phyloP scores from a whole-genome alignment of 1,140 invertebrate genomes.

The Ceratina calcarata region DNA sequence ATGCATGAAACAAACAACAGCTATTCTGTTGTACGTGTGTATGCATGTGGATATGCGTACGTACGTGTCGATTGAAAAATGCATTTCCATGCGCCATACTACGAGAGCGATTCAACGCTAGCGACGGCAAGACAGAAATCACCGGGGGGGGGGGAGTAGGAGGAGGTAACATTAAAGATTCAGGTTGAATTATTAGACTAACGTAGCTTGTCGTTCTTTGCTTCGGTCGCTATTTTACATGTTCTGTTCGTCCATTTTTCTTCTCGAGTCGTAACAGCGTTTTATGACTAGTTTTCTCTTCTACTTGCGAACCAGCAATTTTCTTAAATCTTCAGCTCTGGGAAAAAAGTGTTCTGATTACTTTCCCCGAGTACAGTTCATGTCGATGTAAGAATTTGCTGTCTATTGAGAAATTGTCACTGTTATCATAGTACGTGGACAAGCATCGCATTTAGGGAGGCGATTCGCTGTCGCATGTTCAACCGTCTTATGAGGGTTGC shows the following conservation, averaged over 20 bases:
- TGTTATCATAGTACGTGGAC: too few relatives aligned
- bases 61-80: neutral
- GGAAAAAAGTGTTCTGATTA: neutral
- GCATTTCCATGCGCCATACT: neutral
- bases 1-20: neutral
- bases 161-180: constrained; percentile 15
- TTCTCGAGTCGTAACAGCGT: neutral
- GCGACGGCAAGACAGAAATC: neutral
- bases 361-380: neutral
- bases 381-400: neutral
- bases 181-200: neutral
- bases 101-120: neutral
- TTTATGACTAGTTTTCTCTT: neutral
- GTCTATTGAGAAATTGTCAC: too few relatives aligned
- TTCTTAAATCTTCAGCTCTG: neutral
- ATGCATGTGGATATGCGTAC: neutral
- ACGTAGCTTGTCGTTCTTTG: neutral
- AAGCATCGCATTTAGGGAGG: too few relatives aligned
- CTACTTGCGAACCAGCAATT: neutral
- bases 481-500: too few relatives aligned
- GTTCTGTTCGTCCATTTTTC: neutral
- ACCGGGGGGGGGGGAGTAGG: too few relatives aligned
- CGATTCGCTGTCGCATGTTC: too few relatives aligned
- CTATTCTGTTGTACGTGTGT: too few relatives aligned
- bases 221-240: neutral